Conservation (phyloP, 2,888 invertebrate species). For the Nemotelus pantherinus region DNA sequence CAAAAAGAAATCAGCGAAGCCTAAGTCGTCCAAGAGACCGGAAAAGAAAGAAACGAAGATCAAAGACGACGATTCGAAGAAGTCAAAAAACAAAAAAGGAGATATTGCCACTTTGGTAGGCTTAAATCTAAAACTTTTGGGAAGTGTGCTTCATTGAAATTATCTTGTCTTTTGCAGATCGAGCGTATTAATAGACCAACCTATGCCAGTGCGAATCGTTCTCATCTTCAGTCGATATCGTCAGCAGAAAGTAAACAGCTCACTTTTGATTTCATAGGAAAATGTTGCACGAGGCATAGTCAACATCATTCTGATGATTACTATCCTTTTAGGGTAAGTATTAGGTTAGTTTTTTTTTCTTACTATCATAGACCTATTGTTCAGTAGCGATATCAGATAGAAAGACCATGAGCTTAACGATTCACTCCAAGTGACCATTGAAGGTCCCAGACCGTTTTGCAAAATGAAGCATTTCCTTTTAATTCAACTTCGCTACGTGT, state of each 20-base stretch:
- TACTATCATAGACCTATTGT: no score
- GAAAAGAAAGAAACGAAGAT: slow-evolving; percentile 56
- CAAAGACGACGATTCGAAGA: slow-evolving; percentile 17
- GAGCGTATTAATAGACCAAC: slow-evolving; percentile 57
- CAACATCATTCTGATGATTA: slow-evolving; percentile 35
- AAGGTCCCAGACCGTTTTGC: no score
- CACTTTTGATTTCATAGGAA: slow-evolving; percentile 57
- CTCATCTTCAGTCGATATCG: slow-evolving; percentile 58
- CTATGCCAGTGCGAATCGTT: slow-evolving; percentile 59
- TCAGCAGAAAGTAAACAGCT: slow-evolving; percentile 55
- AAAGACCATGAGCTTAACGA: no score
- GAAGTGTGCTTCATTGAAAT: background rate
- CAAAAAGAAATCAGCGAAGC: slow-evolving; percentile 62
- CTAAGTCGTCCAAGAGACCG: slow-evolving; percentile 59
- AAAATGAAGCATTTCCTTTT: no score
- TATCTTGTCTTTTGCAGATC: slow-evolving; percentile 50
- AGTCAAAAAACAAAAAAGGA: slow-evolving; percentile 47
- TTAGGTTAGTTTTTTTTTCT: no score
- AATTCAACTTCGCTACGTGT: no score
- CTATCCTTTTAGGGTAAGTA: slow-evolving; percentile 21
- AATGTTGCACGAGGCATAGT: slow-evolving; percentile 56
- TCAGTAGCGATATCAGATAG: no score
- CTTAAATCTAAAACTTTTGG: background rate
- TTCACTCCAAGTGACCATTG: no score
- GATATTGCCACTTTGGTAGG: slow-evolving; percentile 52